Base-by-base conservation (phyloP, 2,888 invertebrate species). In the Andrena chrysosceles region DNA sequence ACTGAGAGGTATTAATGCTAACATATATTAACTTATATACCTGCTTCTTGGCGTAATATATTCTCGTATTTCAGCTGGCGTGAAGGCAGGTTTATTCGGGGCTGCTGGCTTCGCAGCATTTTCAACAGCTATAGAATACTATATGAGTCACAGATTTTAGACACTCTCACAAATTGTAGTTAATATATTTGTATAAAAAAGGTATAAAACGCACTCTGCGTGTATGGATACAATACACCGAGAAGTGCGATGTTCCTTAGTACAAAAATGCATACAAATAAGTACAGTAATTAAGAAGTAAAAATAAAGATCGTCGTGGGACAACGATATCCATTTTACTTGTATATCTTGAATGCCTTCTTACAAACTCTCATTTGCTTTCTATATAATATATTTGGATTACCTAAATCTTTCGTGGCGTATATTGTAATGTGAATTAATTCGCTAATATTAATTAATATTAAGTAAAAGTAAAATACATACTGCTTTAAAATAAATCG, bases 71-170 rank as follows among this genome's bases (percentile, higher is more conserved):
- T 96, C 94, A 98, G 99, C 99, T 93, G 99, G 99, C 69, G 94
- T 99, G 20, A 98, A 97, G 94, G 99, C 99, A 35, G 99, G 98
- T 16, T 88, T 99, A 52, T 94, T 99, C 89, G 99, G 99, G 49
- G 99, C 99, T 26, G 97, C 98, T 69, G 99, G 99, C 13, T 99
- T 99, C 95, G 99, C 99, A 67, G 98, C 98, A 23, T 99, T 99
- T 94, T 99, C 99, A 31, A 98, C 99, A 67, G 97, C 96, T 0
- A 99, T 99, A 89, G 99, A 99, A 94, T 99, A 99, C 94, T 99
- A 99, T 93, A 97, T 99, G 97, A 70, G 20, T 70, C 96, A 95
- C 90, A 94, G 79, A 79, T 86, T 81, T 79, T 89, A 82, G 54
- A 72, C 54, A 63, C 49, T 81, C 20, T 62, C 62, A 62, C 60